Conservation (phyloP, 2,888 invertebrate genomes). For the Phania funesta region DNA sequence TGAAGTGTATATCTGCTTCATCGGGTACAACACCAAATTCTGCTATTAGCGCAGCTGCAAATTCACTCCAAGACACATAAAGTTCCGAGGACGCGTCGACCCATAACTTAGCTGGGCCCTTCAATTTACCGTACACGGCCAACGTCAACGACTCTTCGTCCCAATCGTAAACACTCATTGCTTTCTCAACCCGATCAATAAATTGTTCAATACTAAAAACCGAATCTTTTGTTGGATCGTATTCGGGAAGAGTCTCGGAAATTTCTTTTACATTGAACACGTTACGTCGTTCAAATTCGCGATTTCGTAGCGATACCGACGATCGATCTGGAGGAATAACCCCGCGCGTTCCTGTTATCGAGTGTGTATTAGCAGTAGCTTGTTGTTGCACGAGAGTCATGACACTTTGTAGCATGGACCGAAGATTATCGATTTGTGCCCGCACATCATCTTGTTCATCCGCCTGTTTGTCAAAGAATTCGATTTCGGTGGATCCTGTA, state of each 20-base stretch:
- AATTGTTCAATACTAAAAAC: slow-evolving; percentile 43
- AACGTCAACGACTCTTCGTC: slow-evolving; percentile 37
- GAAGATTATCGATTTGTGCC: slow-evolving; percentile 30
- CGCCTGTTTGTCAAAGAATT: neutral
- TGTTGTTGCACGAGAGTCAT: neutral
- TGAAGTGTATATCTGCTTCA: slow-evolving; percentile 50
- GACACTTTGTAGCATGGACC: neutral
- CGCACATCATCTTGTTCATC: neutral
- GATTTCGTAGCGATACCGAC: neutral
- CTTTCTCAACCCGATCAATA: slow-evolving; percentile 30
- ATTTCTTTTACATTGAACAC: slow-evolving; percentile 32
- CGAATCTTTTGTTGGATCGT: slow-evolving; percentile 23
- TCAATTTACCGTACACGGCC: slow-evolving; percentile 30
- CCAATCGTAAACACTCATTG: too few species aligned
- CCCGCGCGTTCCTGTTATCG: neutral
- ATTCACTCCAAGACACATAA: neutral
- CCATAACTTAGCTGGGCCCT: slow-evolving; percentile 39
- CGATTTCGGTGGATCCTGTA: slow-evolving; percentile 15
- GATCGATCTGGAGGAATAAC: neutral
- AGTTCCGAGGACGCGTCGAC: slow-evolving; percentile 21
- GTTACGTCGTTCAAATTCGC: neutral
- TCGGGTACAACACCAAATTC: slow-evolving; percentile 38
- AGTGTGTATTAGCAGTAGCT: neutral
- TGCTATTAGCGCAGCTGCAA: slow-evolving; percentile 19
- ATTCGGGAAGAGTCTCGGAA: slow-evolving; percentile 42